These are phyloP conservation scores for Eulemur coronatus DNA, from an alignment of 2,797 vertebrate species.

Conservation along the genomic window DNA sequence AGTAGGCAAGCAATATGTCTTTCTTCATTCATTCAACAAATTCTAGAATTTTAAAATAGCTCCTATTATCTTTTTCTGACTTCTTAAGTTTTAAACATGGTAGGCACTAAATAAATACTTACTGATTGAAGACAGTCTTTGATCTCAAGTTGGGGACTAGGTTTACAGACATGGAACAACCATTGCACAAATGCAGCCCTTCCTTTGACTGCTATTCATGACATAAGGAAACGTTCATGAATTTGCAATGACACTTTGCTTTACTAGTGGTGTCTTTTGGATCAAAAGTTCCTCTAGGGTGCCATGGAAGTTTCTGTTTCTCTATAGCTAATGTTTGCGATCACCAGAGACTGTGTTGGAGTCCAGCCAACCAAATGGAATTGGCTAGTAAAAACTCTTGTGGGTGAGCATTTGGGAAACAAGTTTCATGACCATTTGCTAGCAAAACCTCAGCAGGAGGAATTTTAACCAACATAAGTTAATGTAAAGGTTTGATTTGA, in stretches of 20 bases:
- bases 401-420: constrained; percentile 51
- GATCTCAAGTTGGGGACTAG: neutral
- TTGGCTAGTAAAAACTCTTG: constrained; percentile 63
- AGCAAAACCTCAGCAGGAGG: constrained; percentile 51
- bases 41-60: constrained; percentile 16
- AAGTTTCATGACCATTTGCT: constrained; percentile 66
- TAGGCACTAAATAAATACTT: constrained; percentile 57
- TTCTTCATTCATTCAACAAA: constrained; percentile 34
- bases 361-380: constrained; percentile 65
- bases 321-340: constrained; percentile 52
- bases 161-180: constrained; percentile 30
- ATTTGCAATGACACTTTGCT: constrained; percentile 48
- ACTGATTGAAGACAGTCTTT: constrained; percentile 57
- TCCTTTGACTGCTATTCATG: neutral
- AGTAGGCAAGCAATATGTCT: neutral
- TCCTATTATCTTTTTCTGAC: constrained; percentile 25
- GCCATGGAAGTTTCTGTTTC: constrained; percentile 65
- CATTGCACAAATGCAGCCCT: neutral
- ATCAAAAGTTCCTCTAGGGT: constrained; percentile 64
- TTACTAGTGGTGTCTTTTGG: constrained; percentile 53
- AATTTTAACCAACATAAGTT: constrained; percentile 40
- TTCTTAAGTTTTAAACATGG: constrained; percentile 6
- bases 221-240: constrained; percentile 56
- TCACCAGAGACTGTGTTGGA: constrained; percentile 56
- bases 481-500: constrained; percentile 29